Percentiles rank a stretch among this genome's conserved stretches.
Evolutionary conservation across 1,140 invertebrate genomes (phyloP).

Genomic region (Aporrectodea caliginosa): DNA sequence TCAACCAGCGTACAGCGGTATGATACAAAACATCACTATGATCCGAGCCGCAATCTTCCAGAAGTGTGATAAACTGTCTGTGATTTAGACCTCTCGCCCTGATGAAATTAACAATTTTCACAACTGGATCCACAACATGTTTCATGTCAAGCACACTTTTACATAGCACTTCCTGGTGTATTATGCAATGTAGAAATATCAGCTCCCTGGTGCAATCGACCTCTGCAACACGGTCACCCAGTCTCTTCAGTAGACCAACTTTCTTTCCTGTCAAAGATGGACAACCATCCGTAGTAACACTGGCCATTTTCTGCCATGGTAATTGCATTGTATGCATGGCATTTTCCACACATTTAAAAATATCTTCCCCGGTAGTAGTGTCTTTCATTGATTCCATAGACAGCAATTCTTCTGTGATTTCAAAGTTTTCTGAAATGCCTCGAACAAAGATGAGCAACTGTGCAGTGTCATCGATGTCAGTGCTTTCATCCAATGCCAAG

Average conservation of each 20-base stretch:
- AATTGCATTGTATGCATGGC: conserved; percentile 14
- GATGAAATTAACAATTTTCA: too few species aligned
- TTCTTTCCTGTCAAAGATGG: conserved; percentile 24
- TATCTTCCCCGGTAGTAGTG: conserved; percentile 6
- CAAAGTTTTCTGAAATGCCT: conserved; percentile 27
- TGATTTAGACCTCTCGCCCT: conserved; percentile 1
- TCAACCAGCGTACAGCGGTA: neutral
- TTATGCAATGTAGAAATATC: too few species aligned
- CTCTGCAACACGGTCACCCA: conserved; percentile 17
- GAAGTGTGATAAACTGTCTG: conserved; percentile 1
- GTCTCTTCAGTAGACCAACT: conserved; percentile 15
- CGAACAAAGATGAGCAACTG: conserved; percentile 32
- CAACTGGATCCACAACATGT: too few species aligned
- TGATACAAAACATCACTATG: neutral
- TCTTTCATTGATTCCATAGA: conserved; percentile 35
- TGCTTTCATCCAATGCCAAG: conserved; percentile 33
- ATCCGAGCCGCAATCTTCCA: neutral
- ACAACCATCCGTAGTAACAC: conserved; percentile 11
- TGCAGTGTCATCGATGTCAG: conserved; percentile 27
- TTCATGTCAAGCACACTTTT: too few species aligned
- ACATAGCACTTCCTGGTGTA: too few species aligned
- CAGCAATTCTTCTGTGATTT: conserved; percentile 36
- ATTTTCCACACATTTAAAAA: conserved; percentile 8
- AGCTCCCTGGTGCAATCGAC: neutral
- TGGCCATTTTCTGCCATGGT: conserved; percentile 16